Conservation (phyloP, 2,888 invertebrate species). For the Caenorhabditis sulstoni region DNA sequence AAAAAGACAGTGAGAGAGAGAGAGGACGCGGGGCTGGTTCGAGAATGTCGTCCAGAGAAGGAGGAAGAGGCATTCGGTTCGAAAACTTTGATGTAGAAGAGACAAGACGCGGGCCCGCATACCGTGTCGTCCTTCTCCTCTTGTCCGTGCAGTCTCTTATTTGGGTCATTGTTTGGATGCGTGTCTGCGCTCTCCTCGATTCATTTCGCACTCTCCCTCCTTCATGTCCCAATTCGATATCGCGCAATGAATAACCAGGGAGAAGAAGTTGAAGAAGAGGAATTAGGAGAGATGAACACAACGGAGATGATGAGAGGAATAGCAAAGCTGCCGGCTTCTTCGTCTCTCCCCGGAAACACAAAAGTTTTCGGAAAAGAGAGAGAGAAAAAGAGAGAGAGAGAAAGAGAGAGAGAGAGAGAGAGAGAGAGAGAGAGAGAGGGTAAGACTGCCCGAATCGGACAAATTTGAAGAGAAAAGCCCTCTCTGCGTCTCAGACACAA, state of each 20-base stretch:
- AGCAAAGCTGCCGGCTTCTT: conserved; percentile 23
- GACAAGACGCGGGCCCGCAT: conserved; percentile 9
- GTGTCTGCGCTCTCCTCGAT: conserved; percentile 42
- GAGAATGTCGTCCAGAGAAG: conserved; percentile 35
- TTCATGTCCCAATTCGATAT: conserved; percentile 57
- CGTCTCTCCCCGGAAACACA: not conserved
- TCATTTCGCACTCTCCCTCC: conserved; percentile 45
- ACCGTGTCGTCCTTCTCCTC: conserved; percentile 35
- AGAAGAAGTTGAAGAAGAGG: conserved; percentile 6
- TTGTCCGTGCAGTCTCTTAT: conserved; percentile 46
- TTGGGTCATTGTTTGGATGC: conserved; percentile 59
- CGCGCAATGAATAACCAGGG: conserved; percentile 50
- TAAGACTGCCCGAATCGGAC: too few relatives aligned
- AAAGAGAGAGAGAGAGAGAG: too few relatives aligned
- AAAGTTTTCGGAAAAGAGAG: not conserved
- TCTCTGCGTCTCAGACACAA: not conserved
- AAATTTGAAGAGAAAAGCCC: too few relatives aligned
- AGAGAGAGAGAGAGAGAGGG: too few relatives aligned
- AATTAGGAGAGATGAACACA: conserved; percentile 42
- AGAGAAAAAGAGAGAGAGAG: too few relatives aligned
- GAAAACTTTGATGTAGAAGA: conserved; percentile 26
- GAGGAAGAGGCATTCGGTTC: conserved; percentile 24
- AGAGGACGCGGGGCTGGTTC: conserved; percentile 24
- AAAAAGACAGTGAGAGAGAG: conserved; percentile 3
- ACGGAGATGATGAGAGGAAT: too few relatives aligned